Evolutionary conservation across 2,888 invertebrate genomes (phyloP).

Genomic region (Spicauda simplicius): DNA sequence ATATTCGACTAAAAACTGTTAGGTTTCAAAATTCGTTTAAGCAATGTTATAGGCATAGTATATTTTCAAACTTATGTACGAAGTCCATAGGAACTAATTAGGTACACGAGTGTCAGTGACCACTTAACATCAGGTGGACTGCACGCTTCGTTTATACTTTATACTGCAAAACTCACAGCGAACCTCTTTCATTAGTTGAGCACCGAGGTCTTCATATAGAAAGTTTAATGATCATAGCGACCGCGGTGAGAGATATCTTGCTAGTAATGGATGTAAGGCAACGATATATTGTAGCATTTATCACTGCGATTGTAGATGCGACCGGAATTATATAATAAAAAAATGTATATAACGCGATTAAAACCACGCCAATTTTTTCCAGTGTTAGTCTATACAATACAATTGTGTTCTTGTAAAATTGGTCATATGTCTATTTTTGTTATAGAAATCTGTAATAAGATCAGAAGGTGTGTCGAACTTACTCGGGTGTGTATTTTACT

Average conservation of each 20-base stretch:
- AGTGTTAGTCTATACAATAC: too few relatives aligned
- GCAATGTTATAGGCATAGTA: too few relatives aligned
- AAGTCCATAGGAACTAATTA: not conserved
- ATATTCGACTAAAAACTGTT: too few relatives aligned
- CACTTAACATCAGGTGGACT: slow-evolving; percentile 5
- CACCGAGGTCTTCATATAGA: slow-evolving; percentile 20
- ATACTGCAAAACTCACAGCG: not conserved
- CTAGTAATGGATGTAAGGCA: slow-evolving; percentile 12
- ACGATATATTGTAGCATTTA: not conserved
- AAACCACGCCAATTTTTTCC: not conserved
- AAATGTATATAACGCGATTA: not conserved
- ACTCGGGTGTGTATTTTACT: too few relatives aligned
- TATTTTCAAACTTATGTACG: not conserved
- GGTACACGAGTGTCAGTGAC: not conserved
- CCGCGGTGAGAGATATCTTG: slow-evolving; percentile 21
- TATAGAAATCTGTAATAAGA: too few relatives aligned
- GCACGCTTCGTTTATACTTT: not conserved
- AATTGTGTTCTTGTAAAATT: too few relatives aligned
- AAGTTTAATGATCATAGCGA: slow-evolving; percentile 30
- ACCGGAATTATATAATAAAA: not conserved
- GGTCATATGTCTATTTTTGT: too few relatives aligned
- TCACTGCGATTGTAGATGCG: not conserved
- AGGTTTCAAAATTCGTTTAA: too few relatives aligned
- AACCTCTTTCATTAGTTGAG: slow-evolving; percentile 24
- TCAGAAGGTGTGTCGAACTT: too few relatives aligned